Evolutionary conservation across 1,140 invertebrate genomes (phyloP).

Genomic region (Drosophila bipectinata): DNA sequence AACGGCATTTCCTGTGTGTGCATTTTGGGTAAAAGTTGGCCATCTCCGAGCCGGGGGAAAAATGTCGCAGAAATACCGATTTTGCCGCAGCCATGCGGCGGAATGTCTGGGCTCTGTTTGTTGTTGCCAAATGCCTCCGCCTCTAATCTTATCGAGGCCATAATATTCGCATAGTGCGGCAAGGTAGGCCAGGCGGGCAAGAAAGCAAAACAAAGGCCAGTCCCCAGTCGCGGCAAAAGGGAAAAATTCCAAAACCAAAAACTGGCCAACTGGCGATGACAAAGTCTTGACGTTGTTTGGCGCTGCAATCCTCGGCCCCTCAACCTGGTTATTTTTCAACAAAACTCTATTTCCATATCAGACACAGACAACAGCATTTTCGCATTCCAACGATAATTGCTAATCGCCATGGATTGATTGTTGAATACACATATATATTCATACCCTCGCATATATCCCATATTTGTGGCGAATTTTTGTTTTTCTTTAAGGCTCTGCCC

Average conservation of each 20-base stretch:
- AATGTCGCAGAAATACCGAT: conserved; percentile 47
- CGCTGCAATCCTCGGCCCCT: not conserved
- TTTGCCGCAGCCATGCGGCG: conserved; percentile 61
- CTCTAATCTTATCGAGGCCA: conserved; percentile 77
- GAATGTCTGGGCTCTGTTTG: conserved; percentile 58
- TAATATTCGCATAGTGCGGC: conserved; percentile 57
- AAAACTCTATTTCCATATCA: conserved; percentile 78
- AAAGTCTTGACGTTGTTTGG: conserved; percentile 31
- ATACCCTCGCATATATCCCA: conserved; percentile 14
- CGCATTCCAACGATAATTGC: conserved; percentile 79
- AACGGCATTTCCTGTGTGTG: conserved; percentile 76
- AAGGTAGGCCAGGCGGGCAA: conserved; percentile 11
- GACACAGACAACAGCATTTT: conserved; percentile 65
- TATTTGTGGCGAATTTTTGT: conserved; percentile 47
- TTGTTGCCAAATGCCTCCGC: conserved; percentile 61
- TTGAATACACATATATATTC: conserved; percentile 26
- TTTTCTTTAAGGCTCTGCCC: conserved; percentile 46
- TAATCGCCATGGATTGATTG: conserved; percentile 81
- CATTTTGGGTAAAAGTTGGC: conserved; percentile 65
- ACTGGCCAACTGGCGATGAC: conserved; percentile 56
- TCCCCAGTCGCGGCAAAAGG: not conserved
- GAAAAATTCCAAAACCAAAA: not conserved
- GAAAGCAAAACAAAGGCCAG: conserved; percentile 39
- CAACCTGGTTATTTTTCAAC: conserved; percentile 61
- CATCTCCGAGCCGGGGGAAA: conserved; percentile 13